These are phyloP conservation scores for Ostrea denselamellosa DNA, from an alignment of 1,140 invertebrate species.

Conservation along the genomic window DNA sequence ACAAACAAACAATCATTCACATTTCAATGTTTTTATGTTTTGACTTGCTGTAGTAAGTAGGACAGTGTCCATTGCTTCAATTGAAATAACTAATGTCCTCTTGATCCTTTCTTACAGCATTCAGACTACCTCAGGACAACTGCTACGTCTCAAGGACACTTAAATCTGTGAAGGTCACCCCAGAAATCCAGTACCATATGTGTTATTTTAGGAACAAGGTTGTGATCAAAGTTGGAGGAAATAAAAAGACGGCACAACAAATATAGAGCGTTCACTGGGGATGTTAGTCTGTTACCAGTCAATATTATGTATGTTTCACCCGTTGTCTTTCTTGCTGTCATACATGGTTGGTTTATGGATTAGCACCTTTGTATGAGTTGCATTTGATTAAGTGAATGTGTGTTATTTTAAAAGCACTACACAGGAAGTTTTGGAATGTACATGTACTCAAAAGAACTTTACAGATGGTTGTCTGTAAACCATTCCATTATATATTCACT, in stretches of 20 bases:
- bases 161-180: neutral
- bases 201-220: neutral
- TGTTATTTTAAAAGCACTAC: neutral
- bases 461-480: neutral
- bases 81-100: too few species aligned
- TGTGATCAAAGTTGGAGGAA: neutral
- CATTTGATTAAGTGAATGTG: neutral
- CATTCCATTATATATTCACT: neutral
- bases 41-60: too few species aligned
- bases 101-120: conserved; percentile 56
- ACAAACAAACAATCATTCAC: too few species aligned
- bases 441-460: neutral
- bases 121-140: conserved; percentile 63
- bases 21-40: too few species aligned
- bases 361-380: neutral
- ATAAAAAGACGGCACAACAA: neutral
- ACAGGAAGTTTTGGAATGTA: neutral
- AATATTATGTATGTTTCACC: neutral
- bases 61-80: too few species aligned
- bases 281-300: neutral
- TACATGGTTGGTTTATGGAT: neutral
- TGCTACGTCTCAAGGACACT: conserved; percentile 63
- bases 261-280: neutral
- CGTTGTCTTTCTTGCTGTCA: neutral
- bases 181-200: neutral